Evolutionary conservation across 2,113 vertebrate genomes (phyloP).

Genomic region (Sminthopsis crassicaudata): DNA sequence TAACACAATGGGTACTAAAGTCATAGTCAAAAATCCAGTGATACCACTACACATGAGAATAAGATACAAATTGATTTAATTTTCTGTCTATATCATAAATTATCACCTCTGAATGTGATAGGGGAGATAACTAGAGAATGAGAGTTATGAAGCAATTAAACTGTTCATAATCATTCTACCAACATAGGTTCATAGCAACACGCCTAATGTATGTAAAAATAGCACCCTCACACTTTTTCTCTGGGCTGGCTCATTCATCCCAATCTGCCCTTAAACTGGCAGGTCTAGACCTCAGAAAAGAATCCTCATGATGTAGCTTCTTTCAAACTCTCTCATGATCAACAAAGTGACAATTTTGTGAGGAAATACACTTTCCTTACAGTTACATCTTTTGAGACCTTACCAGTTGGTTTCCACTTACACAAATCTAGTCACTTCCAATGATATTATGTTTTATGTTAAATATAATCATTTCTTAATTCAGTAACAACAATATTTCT

Average conservation of each 20-base stretch:
- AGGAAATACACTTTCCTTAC: background rate
- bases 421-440: background rate
- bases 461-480: background rate
- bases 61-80: background rate
- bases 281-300: background rate
- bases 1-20: background rate
- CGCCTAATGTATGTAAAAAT: background rate
- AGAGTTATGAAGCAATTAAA: background rate
- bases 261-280: background rate
- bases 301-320: background rate
- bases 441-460: background rate
- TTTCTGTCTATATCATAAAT: background rate
- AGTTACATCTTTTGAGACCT: background rate
- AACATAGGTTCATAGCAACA: background rate
- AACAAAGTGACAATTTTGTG: background rate
- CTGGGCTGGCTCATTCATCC: background rate
- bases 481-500: background rate
- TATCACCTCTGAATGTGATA: background rate
- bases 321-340: background rate
- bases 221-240: background rate
- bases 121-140: background rate
- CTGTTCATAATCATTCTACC: background rate
- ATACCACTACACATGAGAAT: background rate
- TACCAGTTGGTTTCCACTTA: background rate
- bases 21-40: background rate